Percentiles rank a stretch among this genome's conserved stretches.
phyloP scores from a whole-genome alignment of 2,888 invertebrate species.

The Sylvicola cinctus region DNA sequence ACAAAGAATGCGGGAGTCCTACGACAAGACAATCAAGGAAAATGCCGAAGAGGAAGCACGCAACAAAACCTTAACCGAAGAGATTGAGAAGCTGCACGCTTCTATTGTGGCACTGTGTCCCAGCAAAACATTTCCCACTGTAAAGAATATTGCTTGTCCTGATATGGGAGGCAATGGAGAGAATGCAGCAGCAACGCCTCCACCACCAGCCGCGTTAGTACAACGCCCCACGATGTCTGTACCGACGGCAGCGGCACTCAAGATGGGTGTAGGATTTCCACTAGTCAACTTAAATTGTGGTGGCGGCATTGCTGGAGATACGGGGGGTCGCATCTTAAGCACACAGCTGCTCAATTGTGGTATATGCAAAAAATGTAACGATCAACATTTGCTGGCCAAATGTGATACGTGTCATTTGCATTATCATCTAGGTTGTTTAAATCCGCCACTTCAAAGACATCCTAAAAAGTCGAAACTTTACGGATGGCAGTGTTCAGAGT shows the following conservation, averaged over 20 bases:
- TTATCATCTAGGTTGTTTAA: conserved; percentile 86
- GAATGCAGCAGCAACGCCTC: conserved; percentile 17
- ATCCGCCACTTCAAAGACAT: conserved; percentile 81
- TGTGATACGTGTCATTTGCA: conserved; percentile 86
- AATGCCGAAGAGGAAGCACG: conserved; percentile 38
- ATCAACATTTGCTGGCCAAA: conserved; percentile 84
- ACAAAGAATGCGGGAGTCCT: conserved; percentile 47
- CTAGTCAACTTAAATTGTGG: conserved; percentile 42
- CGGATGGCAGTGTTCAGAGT: conserved; percentile 95
- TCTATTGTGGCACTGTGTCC: conserved; percentile 38
- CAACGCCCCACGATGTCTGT: conserved; percentile 45
- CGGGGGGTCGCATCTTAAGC: conserved; percentile 31
- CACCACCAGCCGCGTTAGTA: conserved; percentile 10
- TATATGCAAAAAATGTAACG: conserved; percentile 64
- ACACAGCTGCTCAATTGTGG: conserved; percentile 54
- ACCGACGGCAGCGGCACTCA: conserved; percentile 63
- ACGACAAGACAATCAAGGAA: conserved; percentile 39
- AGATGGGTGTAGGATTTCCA: conserved; percentile 74
- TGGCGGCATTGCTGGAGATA: conserved; percentile 48
- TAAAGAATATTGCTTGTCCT: conserved; percentile 33
- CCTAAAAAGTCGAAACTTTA: conserved; percentile 90
- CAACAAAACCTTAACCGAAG: conserved; percentile 35
- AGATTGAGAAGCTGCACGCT: conserved; percentile 39
- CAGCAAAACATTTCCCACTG: conserved; percentile 32
- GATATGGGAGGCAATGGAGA: conserved; percentile 6